Evolutionary conservation across 2,797 vertebrate species (phyloP), one percentile per base, ranked within the genome.

Genomic region (Bovichtus diacanthus): DNA sequence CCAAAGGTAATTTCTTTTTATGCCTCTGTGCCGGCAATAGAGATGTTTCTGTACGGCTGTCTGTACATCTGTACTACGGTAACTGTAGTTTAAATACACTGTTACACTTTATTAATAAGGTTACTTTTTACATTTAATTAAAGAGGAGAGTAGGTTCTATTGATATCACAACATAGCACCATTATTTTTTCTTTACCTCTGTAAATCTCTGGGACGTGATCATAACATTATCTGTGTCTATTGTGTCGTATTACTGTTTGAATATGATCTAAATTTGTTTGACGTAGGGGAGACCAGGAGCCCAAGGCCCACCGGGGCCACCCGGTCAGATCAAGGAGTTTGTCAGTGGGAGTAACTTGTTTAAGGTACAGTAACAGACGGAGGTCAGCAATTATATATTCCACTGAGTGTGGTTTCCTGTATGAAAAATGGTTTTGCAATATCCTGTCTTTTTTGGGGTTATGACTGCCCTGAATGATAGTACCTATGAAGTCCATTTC

Each of bases 321-420:
- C 88, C 80, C 0, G 92, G 92, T 51, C 87, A 63, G 1, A 74
- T 85, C 27, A 92, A 60, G 10, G 73, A 88, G 23, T 92, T 71
- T 51, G 67, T 78, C 6, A 46, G 51, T 7, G 80, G 12, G n/a
- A 41, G n/a, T 61, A 8, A 21, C 0, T 0, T 41, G 5, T 43
- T 86, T 47, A 88, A 90, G 87, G 84, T 92, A 81, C 5, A 41
- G 43, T 53, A 58, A 25, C 15, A 75, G 3, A 56, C 55, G 39
- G 13, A 56, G 55, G 36, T 80, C 5, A n/a, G n/a, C 15, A 60
- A 8, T 21, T 18, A n/a, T 16, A 18, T 64, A 16, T 54, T 41
- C 4, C 10, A 3, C 5, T 36, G 3, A 18, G 21, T 21, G 13
- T 0, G 19, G 34, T 67, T 76, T 53, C 6, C 1, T 71, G 25